These are phyloP conservation scores for Emydoidea blandingii DNA, from an alignment of 2,797 vertebrate genomes.

Conservation along the genomic window DNA sequence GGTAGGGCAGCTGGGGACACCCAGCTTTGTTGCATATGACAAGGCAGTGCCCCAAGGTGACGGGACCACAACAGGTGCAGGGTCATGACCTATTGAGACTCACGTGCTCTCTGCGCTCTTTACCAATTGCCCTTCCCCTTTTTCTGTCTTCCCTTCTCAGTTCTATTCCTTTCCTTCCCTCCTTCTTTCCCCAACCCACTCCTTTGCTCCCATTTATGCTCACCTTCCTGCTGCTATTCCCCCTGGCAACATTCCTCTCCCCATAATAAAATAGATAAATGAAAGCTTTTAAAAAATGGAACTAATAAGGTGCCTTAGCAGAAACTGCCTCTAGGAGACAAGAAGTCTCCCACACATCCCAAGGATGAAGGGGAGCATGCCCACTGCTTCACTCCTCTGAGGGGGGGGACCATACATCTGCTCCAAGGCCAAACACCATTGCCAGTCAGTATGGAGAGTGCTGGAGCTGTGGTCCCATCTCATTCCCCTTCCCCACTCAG, in stretches of 20 bases:
- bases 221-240: not conserved
- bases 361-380: rapidly evolving
- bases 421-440: not conserved
- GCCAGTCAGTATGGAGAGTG: not conserved
- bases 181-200: not conserved
- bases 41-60: not conserved
- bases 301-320: not conserved
- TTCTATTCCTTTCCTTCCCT: not conserved
- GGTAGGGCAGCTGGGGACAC: not conserved
- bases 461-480: not conserved
- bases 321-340: not conserved
- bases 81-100: not conserved
- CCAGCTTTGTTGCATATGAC: not conserved
- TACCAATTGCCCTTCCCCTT: not conserved
- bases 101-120: not conserved
- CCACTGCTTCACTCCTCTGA: not conserved
- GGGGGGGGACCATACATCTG: not conserved
- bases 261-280: not conserved
- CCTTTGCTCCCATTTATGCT: not conserved
- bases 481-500: not conserved
- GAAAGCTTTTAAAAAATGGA: not conserved
- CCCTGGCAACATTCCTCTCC: not conserved
- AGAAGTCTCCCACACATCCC: not conserved
- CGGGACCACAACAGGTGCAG: not conserved
- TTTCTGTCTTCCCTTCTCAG: not conserved